Conservation (phyloP, 2,888 invertebrate genomes). For the Hoplodrina ambigua region DNA sequence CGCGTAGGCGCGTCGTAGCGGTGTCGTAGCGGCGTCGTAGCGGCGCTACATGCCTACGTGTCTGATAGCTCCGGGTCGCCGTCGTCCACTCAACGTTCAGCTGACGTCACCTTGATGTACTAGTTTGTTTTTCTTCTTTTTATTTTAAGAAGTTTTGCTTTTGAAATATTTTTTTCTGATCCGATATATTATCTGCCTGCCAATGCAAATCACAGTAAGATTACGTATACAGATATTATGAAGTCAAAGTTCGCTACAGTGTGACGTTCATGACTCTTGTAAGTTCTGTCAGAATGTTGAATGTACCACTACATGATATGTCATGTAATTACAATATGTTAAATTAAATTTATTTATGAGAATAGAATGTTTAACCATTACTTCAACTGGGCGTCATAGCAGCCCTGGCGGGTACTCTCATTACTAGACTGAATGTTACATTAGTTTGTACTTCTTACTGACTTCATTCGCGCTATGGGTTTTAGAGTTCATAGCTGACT, state of each 20-base stretch:
- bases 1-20: slow-evolving; percentile 6
- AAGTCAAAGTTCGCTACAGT: neutral
- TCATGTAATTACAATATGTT: too few relatives aligned
- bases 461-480: too few relatives aligned
- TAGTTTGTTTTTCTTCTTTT: slow-evolving; percentile 26
- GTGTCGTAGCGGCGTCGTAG: slow-evolving; percentile 16
- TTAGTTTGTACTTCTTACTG: too few relatives aligned
- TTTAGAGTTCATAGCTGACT: too few relatives aligned
- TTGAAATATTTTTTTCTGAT: neutral
- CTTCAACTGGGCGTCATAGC: too few relatives aligned
- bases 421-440: neutral
- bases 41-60: slow-evolving; percentile 35
- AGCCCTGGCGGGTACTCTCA: neutral
- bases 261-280: too few relatives aligned
- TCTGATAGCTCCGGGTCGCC: slow-evolving; percentile 25
- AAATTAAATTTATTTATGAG: too few relatives aligned
- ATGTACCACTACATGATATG: too few relatives aligned
- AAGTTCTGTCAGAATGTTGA: too few relatives aligned
- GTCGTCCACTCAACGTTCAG: slow-evolving; percentile 1
- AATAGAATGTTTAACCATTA: too few relatives aligned
- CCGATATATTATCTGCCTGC: neutral
- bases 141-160: slow-evolving; percentile 1
- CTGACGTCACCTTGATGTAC: slow-evolving; percentile 25
- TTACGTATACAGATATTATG: slow-evolving; percentile 12
- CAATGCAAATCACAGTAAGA: neutral